A percentile compares a stretch with the other conserved stretches of the same genome.
phyloP scores from a whole-genome alignment of 2,888 invertebrate species.

The Epinotia ramella region DNA sequence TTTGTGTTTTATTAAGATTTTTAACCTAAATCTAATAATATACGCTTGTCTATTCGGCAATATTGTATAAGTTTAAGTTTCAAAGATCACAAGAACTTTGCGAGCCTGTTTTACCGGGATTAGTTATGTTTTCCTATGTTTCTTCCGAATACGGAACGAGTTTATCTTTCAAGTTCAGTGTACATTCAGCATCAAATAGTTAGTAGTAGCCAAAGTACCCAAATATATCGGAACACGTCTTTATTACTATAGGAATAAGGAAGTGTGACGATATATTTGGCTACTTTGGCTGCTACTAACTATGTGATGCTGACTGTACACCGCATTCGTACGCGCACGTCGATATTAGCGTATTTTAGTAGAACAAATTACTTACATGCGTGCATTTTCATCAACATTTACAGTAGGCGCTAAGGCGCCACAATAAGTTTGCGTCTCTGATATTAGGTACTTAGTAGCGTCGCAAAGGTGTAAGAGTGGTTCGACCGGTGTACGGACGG shows the following conservation, averaged over 20 bases:
- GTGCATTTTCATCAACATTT: neutral
- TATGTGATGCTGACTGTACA: too few relatives aligned
- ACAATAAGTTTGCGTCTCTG: too few relatives aligned
- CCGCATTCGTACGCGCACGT: neutral
- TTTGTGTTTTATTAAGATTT: neutral
- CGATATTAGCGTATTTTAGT: constrained; percentile 1
- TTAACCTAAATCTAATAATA: neutral
- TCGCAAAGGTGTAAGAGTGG: too few relatives aligned
- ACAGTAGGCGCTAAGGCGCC: too few relatives aligned
- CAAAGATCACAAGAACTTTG: neutral
- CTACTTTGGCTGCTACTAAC: too few relatives aligned
- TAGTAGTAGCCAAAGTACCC: too few relatives aligned
- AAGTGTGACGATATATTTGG: too few relatives aligned
- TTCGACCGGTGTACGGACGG: too few relatives aligned
- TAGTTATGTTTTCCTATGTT: neutral
- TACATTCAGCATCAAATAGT: too few relatives aligned
- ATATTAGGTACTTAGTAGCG: too few relatives aligned
- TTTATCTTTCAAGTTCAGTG: neutral
- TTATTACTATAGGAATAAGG: too few relatives aligned
- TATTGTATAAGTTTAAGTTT: neutral
- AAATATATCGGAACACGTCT: too few relatives aligned
- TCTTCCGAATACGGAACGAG: neutral
- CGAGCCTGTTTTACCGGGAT: neutral
- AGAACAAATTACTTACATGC: neutral
- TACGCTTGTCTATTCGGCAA: neutral